Evolutionary conservation across 2,113 vertebrate genomes (phyloP), one percentile per base, ranked within the genome.

Genomic region (Dasypus novemcinctus): DNA sequence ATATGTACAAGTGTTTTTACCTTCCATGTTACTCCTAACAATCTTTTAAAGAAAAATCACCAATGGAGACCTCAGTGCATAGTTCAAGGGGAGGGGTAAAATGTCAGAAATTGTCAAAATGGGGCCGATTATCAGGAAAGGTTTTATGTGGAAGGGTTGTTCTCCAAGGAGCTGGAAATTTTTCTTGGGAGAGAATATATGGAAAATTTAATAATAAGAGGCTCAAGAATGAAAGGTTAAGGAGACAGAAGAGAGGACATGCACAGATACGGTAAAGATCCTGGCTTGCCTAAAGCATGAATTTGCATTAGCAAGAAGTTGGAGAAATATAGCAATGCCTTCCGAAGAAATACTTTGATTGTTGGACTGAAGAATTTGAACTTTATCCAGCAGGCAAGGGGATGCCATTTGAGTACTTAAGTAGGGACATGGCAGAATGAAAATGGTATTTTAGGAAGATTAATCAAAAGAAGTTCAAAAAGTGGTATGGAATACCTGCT

Each of bases 1-100:
- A 36, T 76, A 2, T 78, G 46, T n/a, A n/a, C 31, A 81, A 49
- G 87, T 82, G 75, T 61, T 87, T 69, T 88, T 88, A 83, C 88
- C 88, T 91, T 88, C 59, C 27, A 43, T 78, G 43, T 81, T 95
- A 52, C 59, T 78, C 33, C 78, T 89, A 84, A 11, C 25, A 59
- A 10, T 71, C 14, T n/a, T 94, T 95, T 93, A 29, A 83, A 76
- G 78, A 83, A 90, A 95, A 95, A 41, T 87, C 15, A 59, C 18
- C 76, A 38, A 72, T 43, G 41, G 81, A 80, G 46, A 69, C 8
- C 21, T 81, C 12, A 38, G n/a, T 52, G 36, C 23, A 25, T 33
- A 82, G 23, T 75, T 69, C 49, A 80, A 80, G 49, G 27, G 23
- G 29, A 41, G 7, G 2, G 1, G 3, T n/a, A 27, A 87, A 79